Percentiles rank a stretch among this genome's conserved stretches.
Conservation (phyloP, 1,140 invertebrate genomes). For the Limonius californicus region DNA sequence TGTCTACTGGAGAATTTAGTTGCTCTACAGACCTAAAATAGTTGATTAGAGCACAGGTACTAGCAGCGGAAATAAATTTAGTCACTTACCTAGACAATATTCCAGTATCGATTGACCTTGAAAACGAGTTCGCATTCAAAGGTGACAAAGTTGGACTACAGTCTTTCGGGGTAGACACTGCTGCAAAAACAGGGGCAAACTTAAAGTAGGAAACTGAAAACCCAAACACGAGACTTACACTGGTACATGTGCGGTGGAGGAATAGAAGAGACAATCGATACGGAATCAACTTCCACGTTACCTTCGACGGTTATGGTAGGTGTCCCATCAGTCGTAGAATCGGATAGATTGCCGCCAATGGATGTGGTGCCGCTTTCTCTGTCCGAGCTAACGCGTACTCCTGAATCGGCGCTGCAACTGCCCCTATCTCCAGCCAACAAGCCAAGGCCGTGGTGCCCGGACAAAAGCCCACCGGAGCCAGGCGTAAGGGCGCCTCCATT, state of each 20-base stretch:
- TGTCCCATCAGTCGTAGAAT: conserved; percentile 72
- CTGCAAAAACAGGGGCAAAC: conserved; percentile 34
- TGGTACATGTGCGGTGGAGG: conserved; percentile 73
- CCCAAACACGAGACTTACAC: conserved; percentile 57
- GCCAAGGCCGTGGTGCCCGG: conserved; percentile 48
- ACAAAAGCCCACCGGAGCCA: conserved; percentile 51
- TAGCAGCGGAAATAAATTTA: no score
- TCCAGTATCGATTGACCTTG: conserved; percentile 68
- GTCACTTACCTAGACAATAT: conserved; percentile 61
- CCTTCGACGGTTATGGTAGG: conserved; percentile 60
- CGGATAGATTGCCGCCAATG: conserved; percentile 69
- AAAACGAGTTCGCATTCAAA: conserved; percentile 70
- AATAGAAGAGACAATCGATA: conserved; percentile 69
- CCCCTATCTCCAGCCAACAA: conserved; percentile 68
- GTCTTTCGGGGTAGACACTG: conserved; percentile 75
- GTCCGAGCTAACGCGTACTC: conserved; percentile 77
- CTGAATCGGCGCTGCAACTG: conserved; percentile 84
- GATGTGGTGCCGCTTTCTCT: conserved; percentile 70
- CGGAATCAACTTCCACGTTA: conserved; percentile 68
- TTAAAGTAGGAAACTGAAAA: background rate
- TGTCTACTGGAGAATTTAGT: conserved; percentile 51
- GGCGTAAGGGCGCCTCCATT: conserved; percentile 63
- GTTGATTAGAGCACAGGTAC: no score
- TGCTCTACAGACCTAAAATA: conserved; percentile 65
- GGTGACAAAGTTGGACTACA: conserved; percentile 77